Conservation (phyloP, 2,113 vertebrate species). For the Accipiter virgatus region DNA sequence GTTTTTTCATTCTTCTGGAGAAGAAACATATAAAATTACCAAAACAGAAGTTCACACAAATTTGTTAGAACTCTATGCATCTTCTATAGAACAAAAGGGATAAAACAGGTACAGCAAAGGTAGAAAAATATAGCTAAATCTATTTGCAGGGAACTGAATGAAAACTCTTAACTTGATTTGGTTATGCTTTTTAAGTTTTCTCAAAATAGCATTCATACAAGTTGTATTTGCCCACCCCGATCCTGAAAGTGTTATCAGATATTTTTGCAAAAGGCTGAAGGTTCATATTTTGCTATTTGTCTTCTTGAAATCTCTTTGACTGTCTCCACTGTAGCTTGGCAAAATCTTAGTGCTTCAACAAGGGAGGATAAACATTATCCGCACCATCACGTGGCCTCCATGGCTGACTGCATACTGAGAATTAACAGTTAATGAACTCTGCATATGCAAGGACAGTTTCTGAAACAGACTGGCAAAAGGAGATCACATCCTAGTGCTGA, state of each 20-base stretch:
- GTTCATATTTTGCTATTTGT: neutral
- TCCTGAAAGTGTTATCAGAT: neutral
- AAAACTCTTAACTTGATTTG: neutral
- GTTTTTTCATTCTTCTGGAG: neutral
- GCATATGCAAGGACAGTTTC: neutral
- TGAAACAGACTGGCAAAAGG: neutral
- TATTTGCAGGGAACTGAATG: neutral
- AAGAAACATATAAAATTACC: neutral
- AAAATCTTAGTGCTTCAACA: neutral
- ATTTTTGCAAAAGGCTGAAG: neutral
- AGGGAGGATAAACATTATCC: neutral
- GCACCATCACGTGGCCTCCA: neutral
- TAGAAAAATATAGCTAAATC: neutral
- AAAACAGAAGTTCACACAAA: neutral
- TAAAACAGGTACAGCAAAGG: neutral
- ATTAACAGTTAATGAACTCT: constrained; percentile 14
- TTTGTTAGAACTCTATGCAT: neutral
- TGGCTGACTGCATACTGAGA: neutral
- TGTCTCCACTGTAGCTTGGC: neutral
- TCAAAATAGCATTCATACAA: neutral
- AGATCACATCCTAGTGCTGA: neutral
- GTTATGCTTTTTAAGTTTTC: neutral
- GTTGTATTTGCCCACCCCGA: neutral
- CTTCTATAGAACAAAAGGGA: neutral
- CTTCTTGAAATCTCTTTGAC: neutral